These are phyloP conservation scores for Apteryx owenii DNA, from an alignment of 2,113 vertebrate species.

Conservation along the genomic window DNA sequence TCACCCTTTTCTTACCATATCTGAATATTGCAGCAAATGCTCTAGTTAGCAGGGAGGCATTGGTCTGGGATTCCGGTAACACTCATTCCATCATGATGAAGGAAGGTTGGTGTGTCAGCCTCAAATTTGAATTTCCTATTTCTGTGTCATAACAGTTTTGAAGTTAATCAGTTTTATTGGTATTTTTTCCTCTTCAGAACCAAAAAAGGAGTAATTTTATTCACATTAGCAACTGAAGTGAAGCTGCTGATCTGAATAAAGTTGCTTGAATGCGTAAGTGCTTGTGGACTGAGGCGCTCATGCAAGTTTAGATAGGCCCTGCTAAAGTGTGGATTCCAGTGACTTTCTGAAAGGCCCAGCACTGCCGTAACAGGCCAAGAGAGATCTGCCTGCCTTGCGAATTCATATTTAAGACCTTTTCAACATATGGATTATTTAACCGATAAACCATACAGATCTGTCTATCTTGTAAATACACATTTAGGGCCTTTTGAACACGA, in stretches of 20 bases:
- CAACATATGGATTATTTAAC: conserved; percentile 19
- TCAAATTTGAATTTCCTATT: neutral
- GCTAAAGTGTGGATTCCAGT: neutral
- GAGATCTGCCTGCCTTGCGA: neutral
- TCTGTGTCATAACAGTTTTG: neutral
- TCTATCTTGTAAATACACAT: conserved; percentile 59
- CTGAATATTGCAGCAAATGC: neutral
- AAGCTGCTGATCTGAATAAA: neutral
- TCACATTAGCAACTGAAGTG: neutral
- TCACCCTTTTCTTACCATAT: rapidly evolving
- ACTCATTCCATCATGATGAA: neutral
- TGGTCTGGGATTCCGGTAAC: neutral
- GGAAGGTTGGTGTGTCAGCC: neutral
- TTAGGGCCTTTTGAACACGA: conserved; percentile 39
- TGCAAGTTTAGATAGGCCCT: neutral
- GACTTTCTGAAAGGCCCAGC: neutral
- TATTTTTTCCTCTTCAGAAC: neutral
- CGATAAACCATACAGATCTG: conserved; percentile 41
- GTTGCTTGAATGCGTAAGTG: neutral
- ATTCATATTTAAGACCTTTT: conserved; percentile 23
- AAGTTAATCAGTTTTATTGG: neutral
- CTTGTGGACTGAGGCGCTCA: neutral
- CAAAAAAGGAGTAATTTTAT: neutral
- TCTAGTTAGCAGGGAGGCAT: neutral
- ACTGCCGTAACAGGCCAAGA: neutral